Evolutionary conservation across 2,797 vertebrate genomes (phyloP), one percentile per base, ranked within the genome.

Genomic region (Monodelphis domestica): DNA sequence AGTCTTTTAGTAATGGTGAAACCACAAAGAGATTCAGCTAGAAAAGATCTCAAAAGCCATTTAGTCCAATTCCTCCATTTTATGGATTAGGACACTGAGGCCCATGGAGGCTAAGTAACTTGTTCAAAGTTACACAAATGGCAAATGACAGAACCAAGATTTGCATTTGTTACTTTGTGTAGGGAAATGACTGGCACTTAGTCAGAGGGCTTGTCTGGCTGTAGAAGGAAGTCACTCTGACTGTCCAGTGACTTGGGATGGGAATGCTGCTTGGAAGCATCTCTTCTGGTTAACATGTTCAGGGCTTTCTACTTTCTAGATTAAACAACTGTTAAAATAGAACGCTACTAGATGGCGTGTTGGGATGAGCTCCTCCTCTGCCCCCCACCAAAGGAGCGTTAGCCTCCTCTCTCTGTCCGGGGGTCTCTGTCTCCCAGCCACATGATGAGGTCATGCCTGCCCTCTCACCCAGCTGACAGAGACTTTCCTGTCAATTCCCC

Each of bases 131-230:
- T 78, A 78, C 45, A 26, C 1, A 78, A 45, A 17, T 9, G 24
- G 21, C 45, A 24, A 78, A 45, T 26, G 21, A 45, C 21, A 9
- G 38, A 78, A 38, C 21, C 38, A 78, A 45, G 17, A 24, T 78
- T 11, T 45, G 17, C 45, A 78, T 26, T 78, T 78, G 21, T 78
- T n/a, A n/a, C n/a, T n/a, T n/a, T n/a, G n/a, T n/a, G n/a, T n/a
- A n/a, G n/a, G n/a, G n/a, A n/a, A n/a, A n/a, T n/a, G n/a, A n/a
- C n/a, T n/a, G n/a, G n/a, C n/a, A n/a, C n/a, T 38, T 53, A 26
- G 70, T 63, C 93, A 88, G 84, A 93, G 97, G 96, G 92, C 14
- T 17, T 54, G 38, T 53, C 87, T 94, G 89, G 91, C 93, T 97
- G 90, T 14, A 50, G 53, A 87, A 95, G 55, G 52, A 95, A 93